phyloP scores from a whole-genome alignment of 2,797 vertebrate species.

The Typhlichthys eigenmanni region DNA sequence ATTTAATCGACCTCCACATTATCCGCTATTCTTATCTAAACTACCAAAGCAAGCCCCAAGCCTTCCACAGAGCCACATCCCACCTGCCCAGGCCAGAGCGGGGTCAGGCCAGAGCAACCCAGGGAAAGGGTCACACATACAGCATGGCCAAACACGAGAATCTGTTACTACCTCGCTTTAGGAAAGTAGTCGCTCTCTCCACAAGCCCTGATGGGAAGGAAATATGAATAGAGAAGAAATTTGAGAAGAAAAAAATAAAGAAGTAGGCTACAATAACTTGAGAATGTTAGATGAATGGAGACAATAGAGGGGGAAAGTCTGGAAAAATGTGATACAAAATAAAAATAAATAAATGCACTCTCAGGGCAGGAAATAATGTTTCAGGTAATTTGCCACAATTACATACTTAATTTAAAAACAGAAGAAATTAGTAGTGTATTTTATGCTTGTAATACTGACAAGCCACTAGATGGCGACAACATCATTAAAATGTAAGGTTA shows the following conservation, averaged over 20 bases:
- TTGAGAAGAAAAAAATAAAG: conserved; percentile 66
- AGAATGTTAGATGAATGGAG: conserved; percentile 47
- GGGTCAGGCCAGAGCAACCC: conserved; percentile 45
- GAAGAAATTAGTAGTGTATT: not conserved
- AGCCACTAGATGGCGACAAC: conserved; percentile 57
- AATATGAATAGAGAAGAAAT: conserved; percentile 76
- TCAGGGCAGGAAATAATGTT: not conserved
- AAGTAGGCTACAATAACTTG: conserved; percentile 34
- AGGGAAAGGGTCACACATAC: conserved; percentile 63
- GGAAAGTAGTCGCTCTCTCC: conserved; percentile 88
- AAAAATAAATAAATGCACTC: not conserved
- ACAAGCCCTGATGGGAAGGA: conserved; percentile 87
- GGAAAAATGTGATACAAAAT: not conserved
- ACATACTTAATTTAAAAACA: not conserved
- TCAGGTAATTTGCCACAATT: too few relatives aligned
- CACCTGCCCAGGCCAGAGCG: conserved; percentile 48
- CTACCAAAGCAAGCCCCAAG: conserved; percentile 42
- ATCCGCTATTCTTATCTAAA: not conserved
- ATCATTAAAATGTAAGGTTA: not conserved
- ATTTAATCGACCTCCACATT: not conserved
- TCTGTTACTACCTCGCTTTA: conserved; percentile 91
- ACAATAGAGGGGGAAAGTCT: conserved; percentile 34
- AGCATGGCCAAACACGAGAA: conserved; percentile 72
- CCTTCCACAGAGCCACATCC: conserved; percentile 48
- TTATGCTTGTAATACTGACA: not conserved